Evolutionary conservation across 2,797 vertebrate genomes (phyloP).

Genomic region (Emys orbicularis): DNA sequence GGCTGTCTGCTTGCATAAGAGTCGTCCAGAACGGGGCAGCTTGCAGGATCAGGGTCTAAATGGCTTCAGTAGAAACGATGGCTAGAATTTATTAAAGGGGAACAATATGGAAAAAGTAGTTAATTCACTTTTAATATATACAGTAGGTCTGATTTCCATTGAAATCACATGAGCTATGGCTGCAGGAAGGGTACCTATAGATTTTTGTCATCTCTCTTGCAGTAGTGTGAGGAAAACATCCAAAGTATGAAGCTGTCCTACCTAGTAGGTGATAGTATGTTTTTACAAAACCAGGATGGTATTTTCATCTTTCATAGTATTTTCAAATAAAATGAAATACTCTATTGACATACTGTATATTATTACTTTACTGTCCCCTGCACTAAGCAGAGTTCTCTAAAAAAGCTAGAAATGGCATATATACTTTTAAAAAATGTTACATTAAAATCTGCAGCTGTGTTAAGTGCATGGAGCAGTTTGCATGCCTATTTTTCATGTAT

Average conservation of each 20-base stretch:
- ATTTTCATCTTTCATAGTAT: slow-evolving; percentile 43
- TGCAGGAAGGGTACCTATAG: slow-evolving; percentile 31
- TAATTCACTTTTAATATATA: slow-evolving; percentile 63
- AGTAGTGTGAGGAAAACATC: slow-evolving; percentile 39
- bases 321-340: slow-evolving; percentile 61
- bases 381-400: slow-evolving; percentile 32
- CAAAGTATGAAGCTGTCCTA: slow-evolving; percentile 2
- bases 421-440: slow-evolving; percentile 16
- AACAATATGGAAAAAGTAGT: slow-evolving; percentile 28
- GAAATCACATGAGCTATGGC: slow-evolving; percentile 43
- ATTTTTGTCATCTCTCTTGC: slow-evolving; percentile 31
- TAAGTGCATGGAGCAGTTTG: background rate
- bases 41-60: background rate
- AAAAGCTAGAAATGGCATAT: slow-evolving; percentile 56
- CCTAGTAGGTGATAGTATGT: background rate
- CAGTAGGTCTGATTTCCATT: slow-evolving; percentile 62
- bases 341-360: slow-evolving; percentile 38
- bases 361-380: slow-evolving; percentile 42
- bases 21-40: background rate
- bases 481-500: background rate
- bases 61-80: background rate
- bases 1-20: background rate
- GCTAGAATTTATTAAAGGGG: slow-evolving; percentile 62
- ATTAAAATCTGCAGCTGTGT: slow-evolving; percentile 5
- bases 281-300: background rate